Percentiles rank a stretch among this genome's conserved stretches.
These are phyloP conservation scores for Pipa parva DNA, from an alignment of 2,113 vertebrate genomes.

Conservation along the genomic window DNA sequence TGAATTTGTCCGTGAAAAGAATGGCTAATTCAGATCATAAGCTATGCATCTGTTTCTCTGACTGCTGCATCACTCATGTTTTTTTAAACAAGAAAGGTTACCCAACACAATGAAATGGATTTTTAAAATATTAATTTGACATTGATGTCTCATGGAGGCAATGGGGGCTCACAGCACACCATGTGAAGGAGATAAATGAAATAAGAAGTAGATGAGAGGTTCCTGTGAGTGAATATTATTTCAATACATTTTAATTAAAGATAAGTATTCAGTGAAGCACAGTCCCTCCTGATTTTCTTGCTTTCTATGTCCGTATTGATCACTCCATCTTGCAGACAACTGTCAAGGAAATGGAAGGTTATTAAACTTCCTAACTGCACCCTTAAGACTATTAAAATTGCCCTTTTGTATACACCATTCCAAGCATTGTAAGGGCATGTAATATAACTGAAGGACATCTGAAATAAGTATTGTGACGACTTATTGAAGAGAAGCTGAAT, in stretches of 20 bases:
- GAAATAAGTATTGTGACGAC: no score
- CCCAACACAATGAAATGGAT: slow-evolving; percentile 26
- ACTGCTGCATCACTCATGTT: slow-evolving; percentile 25
- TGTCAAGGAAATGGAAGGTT: slow-evolving; percentile 15
- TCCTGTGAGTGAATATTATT: slow-evolving; percentile 26
- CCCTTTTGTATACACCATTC: slow-evolving; percentile 13
- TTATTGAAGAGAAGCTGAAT: no score
- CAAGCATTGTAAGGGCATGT: slow-evolving; percentile 13
- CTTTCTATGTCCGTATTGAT: slow-evolving; percentile 33
- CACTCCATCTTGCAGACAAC: slow-evolving; percentile 22
- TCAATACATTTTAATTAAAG: slow-evolving; percentile 36
- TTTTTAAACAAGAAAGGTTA: slow-evolving; percentile 29
- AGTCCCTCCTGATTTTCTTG: slow-evolving; percentile 25
- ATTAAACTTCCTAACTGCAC: slow-evolving; percentile 29
- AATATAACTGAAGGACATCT: slow-evolving; percentile 1
- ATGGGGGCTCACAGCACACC: neutral
- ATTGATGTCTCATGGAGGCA: slow-evolving; percentile 33
- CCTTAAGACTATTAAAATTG: slow-evolving; percentile 15
- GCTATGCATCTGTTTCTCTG: slow-evolving; percentile 25
- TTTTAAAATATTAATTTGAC: slow-evolving; percentile 40
- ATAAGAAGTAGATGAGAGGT: neutral
- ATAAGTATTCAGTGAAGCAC: slow-evolving; percentile 39
- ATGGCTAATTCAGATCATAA: slow-evolving; percentile 32
- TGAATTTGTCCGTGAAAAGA: slow-evolving; percentile 27
- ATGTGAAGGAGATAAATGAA: slow-evolving; percentile 10